Conservation (phyloP, 2,888 invertebrate species). For the Ennomos fuscantarius region DNA sequence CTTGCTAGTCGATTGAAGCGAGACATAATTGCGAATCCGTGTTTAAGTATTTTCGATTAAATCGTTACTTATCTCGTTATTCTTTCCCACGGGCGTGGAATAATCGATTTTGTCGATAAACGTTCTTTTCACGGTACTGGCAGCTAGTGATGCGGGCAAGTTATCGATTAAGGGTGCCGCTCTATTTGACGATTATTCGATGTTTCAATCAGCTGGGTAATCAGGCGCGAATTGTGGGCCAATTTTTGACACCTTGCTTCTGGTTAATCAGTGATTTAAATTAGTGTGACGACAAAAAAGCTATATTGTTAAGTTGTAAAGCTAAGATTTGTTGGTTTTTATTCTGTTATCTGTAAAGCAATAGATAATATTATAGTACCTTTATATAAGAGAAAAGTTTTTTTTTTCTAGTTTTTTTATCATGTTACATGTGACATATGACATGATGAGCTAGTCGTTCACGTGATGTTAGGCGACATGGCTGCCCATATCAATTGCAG, state of each 20-base stretch:
- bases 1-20: slow-evolving; percentile 6
- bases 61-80: slow-evolving; percentile 28
- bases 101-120: slow-evolving; percentile 44
- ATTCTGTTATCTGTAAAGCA: no score
- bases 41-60: slow-evolving; percentile 35
- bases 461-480: no score
- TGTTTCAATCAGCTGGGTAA: slow-evolving; percentile 22
- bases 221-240: slow-evolving; percentile 16
- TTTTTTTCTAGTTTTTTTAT: no score
- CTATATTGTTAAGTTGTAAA: no score
- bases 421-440: no score
- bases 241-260: slow-evolving; percentile 2
- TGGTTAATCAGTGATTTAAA: not conserved
- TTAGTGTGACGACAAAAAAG: not conserved
- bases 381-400: no score
- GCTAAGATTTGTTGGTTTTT: no score
- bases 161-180: slow-evolving; percentile 33
- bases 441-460: no score
- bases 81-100: slow-evolving; percentile 54
- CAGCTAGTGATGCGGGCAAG: slow-evolving; percentile 32
- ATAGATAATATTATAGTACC: no score
- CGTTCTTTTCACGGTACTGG: slow-evolving; percentile 30
- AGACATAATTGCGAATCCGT: slow-evolving; percentile 27
- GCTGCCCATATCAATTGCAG: no score
- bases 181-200: slow-evolving; percentile 30